These are phyloP conservation scores for Catamblyrhynchus diadema DNA, from an alignment of 2,797 vertebrate genomes.

Conservation along the genomic window DNA sequence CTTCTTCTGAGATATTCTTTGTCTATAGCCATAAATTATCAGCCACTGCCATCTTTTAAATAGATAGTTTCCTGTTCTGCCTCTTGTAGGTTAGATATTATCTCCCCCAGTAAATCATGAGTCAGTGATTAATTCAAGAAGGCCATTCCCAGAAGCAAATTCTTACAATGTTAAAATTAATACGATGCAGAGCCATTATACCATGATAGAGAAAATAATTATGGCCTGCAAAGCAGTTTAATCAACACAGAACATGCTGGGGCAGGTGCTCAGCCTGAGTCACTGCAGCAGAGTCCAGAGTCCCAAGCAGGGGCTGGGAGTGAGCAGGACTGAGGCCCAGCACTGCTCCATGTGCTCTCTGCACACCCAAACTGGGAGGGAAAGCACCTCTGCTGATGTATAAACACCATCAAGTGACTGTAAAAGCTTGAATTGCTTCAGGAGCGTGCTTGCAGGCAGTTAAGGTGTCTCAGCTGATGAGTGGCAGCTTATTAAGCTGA, in stretches of 20 bases:
- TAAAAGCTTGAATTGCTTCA: neutral
- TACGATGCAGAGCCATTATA: conserved; percentile 13
- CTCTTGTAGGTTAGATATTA: conserved; percentile 47
- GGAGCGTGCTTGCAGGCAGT: neutral
- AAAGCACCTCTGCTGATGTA: neutral
- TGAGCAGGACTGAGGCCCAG: neutral
- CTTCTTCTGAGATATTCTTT: conserved; percentile 19
- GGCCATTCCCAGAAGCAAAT: conserved; percentile 64
- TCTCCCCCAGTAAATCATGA: conserved; percentile 58
- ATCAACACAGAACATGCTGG: conserved; percentile 15
- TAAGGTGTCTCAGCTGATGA: conserved; percentile 7
- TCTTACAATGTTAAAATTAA: conserved; percentile 60
- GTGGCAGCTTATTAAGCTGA: conserved; percentile 18
- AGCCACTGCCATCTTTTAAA: conserved; percentile 50
- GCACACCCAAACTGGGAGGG: neutral
- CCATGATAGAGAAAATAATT: conserved; percentile 55
- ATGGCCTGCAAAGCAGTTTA: conserved; percentile 42
- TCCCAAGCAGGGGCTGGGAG: neutral
- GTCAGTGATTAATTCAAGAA: conserved; percentile 60
- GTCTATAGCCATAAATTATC: conserved; percentile 55
- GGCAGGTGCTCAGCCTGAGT: neutral
- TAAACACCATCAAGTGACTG: neutral
- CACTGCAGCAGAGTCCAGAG: neutral
- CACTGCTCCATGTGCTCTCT: neutral
- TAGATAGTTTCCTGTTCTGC: conserved; percentile 70